Percentiles rank a stretch among this genome's conserved stretches.
Evolutionary conservation across 2,888 invertebrate species (phyloP).

Genomic region (Archips xylosteana): DNA sequence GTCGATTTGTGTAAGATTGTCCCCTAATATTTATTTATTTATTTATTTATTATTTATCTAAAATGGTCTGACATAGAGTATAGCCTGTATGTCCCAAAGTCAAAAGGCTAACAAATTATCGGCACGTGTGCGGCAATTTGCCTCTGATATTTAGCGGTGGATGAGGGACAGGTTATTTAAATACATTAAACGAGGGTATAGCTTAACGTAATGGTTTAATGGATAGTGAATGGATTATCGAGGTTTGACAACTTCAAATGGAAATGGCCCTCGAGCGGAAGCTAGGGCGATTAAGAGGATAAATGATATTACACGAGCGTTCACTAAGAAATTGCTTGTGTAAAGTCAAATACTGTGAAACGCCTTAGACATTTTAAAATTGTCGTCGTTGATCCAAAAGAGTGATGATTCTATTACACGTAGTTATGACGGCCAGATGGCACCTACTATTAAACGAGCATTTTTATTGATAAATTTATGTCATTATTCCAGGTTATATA

Average conservation of each 20-base stretch:
- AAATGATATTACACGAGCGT: neutral
- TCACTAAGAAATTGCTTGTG: neutral
- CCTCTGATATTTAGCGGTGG: neutral
- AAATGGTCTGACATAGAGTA: too few relatives aligned
- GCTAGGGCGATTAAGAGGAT: slow-evolving; percentile 20
- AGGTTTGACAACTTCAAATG: slow-evolving; percentile 35
- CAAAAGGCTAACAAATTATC: slow-evolving; percentile 36
- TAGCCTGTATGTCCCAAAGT: slow-evolving; percentile 21
- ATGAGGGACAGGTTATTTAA: slow-evolving; percentile 31
- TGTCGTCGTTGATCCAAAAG: too few relatives aligned
- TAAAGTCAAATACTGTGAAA: neutral
- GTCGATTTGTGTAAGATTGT: too few relatives aligned
- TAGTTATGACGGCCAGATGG: too few relatives aligned
- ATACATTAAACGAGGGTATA: slow-evolving; percentile 16
- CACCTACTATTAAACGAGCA: too few relatives aligned
- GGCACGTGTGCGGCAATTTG: slow-evolving; percentile 25
- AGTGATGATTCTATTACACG: too few relatives aligned
- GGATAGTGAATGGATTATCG: slow-evolving; percentile 34
- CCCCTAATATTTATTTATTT: too few relatives aligned
- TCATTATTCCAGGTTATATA: too few relatives aligned
- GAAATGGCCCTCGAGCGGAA: slow-evolving; percentile 23
- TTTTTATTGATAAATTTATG: too few relatives aligned
- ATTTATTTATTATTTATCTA: too few relatives aligned
- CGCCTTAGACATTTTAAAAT: too few relatives aligned
- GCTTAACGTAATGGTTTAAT: slow-evolving; percentile 21